phyloP scores from a whole-genome alignment of 2,888 invertebrate genomes.

The Apodemia zela region DNA sequence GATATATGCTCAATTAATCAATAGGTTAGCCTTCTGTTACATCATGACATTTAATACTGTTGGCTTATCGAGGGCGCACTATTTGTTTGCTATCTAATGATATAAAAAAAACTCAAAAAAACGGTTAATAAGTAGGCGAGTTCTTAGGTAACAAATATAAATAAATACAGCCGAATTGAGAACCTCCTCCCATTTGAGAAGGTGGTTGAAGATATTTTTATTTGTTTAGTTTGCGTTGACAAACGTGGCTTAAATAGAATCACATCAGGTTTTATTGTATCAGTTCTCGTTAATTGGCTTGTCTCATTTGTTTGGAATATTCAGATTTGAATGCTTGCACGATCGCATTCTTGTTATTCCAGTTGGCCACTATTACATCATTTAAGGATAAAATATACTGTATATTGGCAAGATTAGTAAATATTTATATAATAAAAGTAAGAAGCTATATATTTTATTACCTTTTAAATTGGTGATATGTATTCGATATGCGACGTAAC shows the following conservation, averaged over 20 bases:
- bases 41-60: no score
- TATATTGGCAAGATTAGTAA: conserved; percentile 20
- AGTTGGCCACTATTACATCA: conserved; percentile 38
- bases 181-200: no score
- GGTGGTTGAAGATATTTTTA: neutral
- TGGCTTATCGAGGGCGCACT: no score
- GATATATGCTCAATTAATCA: no score
- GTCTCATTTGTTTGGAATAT: conserved; percentile 27
- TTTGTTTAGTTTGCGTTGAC: neutral
- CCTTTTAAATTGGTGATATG: conserved; percentile 23
- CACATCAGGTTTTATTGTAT: conserved; percentile 31
- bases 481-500: neutral
- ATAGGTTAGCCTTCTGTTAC: no score
- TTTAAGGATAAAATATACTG: conserved; percentile 29
- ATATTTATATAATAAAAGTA: conserved; percentile 22
- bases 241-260: neutral
- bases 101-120: no score
- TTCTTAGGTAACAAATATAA: no score
- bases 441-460: conserved; percentile 20
- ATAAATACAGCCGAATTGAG: no score
- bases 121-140: no score
- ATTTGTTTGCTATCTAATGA: no score
- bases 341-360: conserved; percentile 32
- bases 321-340: conserved; percentile 43
- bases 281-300: conserved; percentile 23